Percentiles rank a stretch among this genome's conserved stretches.
phyloP scores from a whole-genome alignment of 2,888 invertebrate genomes.

The Morpho deidamia region DNA sequence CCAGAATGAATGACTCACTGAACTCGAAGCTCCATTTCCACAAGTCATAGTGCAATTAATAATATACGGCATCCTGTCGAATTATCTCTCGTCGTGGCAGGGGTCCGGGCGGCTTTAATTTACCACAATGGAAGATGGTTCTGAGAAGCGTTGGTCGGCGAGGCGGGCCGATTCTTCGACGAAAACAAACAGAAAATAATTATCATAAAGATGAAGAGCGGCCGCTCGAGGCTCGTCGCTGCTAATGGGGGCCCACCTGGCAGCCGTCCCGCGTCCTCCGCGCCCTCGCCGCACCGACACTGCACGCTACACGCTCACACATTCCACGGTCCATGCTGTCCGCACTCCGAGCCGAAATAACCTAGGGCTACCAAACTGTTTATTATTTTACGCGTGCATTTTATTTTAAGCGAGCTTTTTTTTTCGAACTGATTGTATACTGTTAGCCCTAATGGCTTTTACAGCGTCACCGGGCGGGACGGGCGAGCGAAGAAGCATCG shows the following conservation, averaged over 20 bases:
- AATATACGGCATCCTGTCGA: constrained; percentile 79
- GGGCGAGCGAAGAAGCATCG: no score
- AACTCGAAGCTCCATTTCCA: constrained; percentile 73
- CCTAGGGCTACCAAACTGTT: not conserved
- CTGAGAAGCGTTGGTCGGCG: constrained; percentile 70
- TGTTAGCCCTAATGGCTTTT: no score
- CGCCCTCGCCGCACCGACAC: constrained; percentile 26
- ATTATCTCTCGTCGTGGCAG: constrained; percentile 77
- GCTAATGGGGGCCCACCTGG: constrained; percentile 76
- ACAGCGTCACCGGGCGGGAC: no score
- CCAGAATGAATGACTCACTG: constrained; percentile 76
- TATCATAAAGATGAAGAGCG: constrained; percentile 79
- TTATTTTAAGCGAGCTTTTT: no score
- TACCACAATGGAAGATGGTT: constrained; percentile 77
- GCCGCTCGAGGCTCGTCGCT: constrained; percentile 70
- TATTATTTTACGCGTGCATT: not conserved
- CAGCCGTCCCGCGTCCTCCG: constrained; percentile 37
- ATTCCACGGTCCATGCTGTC: constrained; percentile 29
- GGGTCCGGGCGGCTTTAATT: constrained; percentile 77
- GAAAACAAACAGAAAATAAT: constrained; percentile 79
- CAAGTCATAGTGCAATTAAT: constrained; percentile 80
- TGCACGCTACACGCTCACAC: constrained; percentile 29
- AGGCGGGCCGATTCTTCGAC: constrained; percentile 75
- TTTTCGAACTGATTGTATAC: no score
- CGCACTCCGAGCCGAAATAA: not conserved